phyloP scores from a whole-genome alignment of 1,140 invertebrate species.

The Tribolium castaneum region DNA sequence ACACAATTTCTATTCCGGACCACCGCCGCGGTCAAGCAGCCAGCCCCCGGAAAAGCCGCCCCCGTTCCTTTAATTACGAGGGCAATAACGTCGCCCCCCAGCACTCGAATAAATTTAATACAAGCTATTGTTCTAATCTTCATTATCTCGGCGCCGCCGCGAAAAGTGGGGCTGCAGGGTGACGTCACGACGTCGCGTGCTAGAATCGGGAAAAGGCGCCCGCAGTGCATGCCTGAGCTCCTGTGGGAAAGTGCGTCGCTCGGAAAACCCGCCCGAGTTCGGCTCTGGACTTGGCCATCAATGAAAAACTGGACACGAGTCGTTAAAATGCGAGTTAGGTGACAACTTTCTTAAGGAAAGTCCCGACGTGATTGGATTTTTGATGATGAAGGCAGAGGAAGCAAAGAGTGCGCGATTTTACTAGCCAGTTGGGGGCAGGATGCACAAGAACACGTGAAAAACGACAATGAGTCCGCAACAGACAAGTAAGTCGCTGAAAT shows the following conservation, averaged over 20 bases:
- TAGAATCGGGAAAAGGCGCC: conserved; percentile 35
- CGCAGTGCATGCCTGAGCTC: conserved; percentile 7
- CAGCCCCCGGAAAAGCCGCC: not conserved
- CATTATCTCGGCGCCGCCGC: conserved; percentile 32
- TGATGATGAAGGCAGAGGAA: not conserved
- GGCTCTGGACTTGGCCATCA: not conserved
- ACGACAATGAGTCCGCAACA: not conserved
- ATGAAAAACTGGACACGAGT: not conserved
- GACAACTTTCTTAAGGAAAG: conserved; percentile 18
- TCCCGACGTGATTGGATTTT: not conserved
- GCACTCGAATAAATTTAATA: not conserved
- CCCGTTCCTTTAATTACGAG: not conserved
- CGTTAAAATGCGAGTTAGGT: conserved; percentile 15
- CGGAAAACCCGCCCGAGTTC: not conserved
- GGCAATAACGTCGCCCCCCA: not conserved
- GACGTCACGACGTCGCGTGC: conserved; percentile 39
- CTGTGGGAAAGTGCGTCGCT: not conserved
- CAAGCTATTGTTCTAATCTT: conserved; percentile 25
- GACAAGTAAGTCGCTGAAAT: not conserved
- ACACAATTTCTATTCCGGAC: not conserved
- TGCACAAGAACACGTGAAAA: not conserved
- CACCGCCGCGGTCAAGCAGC: no score
- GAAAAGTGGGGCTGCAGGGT: conserved; percentile 21
- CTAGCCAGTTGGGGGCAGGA: not conserved
- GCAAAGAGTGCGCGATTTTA: not conserved